Evolutionary conservation across 2,113 vertebrate genomes (phyloP).

Genomic region (Ptyas mucosa): DNA sequence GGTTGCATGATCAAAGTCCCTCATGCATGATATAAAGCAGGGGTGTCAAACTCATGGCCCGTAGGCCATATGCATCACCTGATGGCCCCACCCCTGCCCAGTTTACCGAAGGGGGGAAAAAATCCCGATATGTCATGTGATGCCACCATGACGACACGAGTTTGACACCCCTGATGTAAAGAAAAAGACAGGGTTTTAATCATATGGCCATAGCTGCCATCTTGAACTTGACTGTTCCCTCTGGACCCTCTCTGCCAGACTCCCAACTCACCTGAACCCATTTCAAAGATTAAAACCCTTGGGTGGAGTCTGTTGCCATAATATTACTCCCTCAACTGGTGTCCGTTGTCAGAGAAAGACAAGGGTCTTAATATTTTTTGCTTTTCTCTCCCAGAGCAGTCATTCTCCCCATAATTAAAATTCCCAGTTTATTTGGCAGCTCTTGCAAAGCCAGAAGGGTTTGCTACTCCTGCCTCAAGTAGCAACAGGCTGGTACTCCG

Average conservation of each 20-base stretch:
- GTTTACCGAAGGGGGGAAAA: too few relatives aligned
- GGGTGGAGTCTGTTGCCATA: too few relatives aligned
- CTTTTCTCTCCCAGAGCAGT: neutral
- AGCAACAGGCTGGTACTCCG: constrained; percentile 22
- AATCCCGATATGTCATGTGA: too few relatives aligned
- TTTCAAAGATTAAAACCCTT: neutral
- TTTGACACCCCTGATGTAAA: neutral
- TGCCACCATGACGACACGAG: too few relatives aligned
- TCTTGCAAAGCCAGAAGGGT: constrained; percentile 11
- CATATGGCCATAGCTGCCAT: neutral
- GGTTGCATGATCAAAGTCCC: neutral
- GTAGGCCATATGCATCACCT: too few relatives aligned
- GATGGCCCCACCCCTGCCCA: too few relatives aligned
- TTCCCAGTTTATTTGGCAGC: constrained; percentile 27
- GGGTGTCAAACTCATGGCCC: too few relatives aligned
- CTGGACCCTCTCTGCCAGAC: neutral
- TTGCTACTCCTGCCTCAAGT: constrained; percentile 18
- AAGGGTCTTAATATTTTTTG: neutral
- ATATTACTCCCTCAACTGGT: neutral
- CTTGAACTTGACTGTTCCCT: neutral
- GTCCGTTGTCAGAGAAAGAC: neutral
- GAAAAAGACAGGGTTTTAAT: neutral
- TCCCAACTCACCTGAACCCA: neutral
- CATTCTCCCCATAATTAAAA: constrained; percentile 46
- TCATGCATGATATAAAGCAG: neutral